These are phyloP conservation scores for Dreissena polymorpha DNA, from an alignment of 1,140 invertebrate genomes.

Conservation along the genomic window DNA sequence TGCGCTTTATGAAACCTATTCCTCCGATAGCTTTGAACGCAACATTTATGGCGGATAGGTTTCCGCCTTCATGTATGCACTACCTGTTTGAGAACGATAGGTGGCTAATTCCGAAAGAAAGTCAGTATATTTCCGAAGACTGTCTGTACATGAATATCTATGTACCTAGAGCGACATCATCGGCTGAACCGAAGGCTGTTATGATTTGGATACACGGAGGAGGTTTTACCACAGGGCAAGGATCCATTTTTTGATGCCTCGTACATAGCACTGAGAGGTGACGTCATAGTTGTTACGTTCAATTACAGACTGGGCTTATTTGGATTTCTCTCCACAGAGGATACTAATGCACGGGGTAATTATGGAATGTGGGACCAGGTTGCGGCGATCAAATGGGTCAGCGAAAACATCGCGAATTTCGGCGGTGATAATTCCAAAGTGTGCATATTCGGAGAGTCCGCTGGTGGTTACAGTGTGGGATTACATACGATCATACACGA, in stretches of 20 bases:
- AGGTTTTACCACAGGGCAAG: constrained; percentile 92
- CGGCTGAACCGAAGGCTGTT: constrained; percentile 82
- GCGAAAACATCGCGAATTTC: constrained; percentile 92
- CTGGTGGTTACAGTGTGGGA: constrained; percentile 94
- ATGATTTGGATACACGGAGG: constrained; percentile 98
- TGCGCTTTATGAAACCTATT: constrained; percentile 36
- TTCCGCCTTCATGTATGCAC: constrained; percentile 54
- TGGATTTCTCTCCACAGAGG: constrained; percentile 86
- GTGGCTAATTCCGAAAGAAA: constrained; percentile 31
- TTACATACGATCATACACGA: constrained; percentile 82
- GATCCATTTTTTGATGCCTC: constrained; percentile 94
- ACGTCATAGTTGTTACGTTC: constrained; percentile 89
- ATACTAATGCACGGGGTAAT: constrained; percentile 72
- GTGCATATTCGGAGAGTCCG: constrained; percentile 96
- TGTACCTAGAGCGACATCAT: constrained; percentile 82
- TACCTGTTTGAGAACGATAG: constrained; percentile 20
- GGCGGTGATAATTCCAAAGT: constrained; percentile 96
- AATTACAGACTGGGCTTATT: constrained; percentile 90
- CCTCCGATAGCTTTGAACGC: background rate
- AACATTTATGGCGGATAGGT: background rate
- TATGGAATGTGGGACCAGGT: constrained; percentile 87
- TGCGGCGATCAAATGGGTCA: constrained; percentile 87
- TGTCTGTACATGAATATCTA: constrained; percentile 96
- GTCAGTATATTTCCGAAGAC: constrained; percentile 85
- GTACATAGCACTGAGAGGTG: constrained; percentile 85